Conservation (phyloP, 2,797 vertebrate species). For the Gymnoscopelus braueri region DNA sequence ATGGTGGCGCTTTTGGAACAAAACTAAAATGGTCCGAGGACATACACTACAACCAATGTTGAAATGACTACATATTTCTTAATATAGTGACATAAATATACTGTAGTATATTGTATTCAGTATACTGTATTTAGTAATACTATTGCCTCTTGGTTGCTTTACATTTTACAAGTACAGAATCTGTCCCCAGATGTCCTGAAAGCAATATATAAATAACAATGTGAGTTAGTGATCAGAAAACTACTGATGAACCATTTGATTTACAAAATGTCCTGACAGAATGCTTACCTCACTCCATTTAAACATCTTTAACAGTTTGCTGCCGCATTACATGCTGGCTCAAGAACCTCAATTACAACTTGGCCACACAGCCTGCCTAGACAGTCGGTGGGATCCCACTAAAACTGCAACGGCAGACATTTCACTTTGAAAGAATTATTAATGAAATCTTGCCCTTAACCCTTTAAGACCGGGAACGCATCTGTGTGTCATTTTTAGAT, state of each 20-base stretch:
- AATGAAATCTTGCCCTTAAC: conserved; percentile 74
- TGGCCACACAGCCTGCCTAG: conserved; percentile 54
- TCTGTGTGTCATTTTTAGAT: too few relatives aligned
- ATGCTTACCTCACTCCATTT: conserved; percentile 50
- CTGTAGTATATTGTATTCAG: background rate
- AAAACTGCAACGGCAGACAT: conserved; percentile 68
- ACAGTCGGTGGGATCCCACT: conserved; percentile 65
- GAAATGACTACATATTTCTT: conserved; percentile 11
- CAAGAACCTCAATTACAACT: conserved; percentile 68
- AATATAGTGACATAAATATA: conserved; percentile 10
- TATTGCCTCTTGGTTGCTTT: conserved; percentile 1
- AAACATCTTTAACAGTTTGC: conserved; percentile 60
- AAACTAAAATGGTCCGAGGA: conserved; percentile 7
- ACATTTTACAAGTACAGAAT: background rate
- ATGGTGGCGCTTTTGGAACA: conserved; percentile 28
- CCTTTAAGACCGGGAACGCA: too few relatives aligned
- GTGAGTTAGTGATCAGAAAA: conserved; percentile 10
- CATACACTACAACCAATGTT: conserved; percentile 27
- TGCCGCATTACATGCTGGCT: conserved; percentile 59
- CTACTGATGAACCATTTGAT: conserved; percentile 35
- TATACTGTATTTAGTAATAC: too few relatives aligned
- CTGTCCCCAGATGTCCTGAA: conserved; percentile 13
- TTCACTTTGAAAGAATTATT: conserved; percentile 77
- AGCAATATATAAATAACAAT: conserved; percentile 1
- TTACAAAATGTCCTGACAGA: conserved; percentile 41